A percentile compares a stretch with the other conserved stretches of the same genome.
These are phyloP conservation scores for Caenorhabditis doughertyi DNA, from an alignment of 2,888 invertebrate genomes.

Conservation along the genomic window DNA sequence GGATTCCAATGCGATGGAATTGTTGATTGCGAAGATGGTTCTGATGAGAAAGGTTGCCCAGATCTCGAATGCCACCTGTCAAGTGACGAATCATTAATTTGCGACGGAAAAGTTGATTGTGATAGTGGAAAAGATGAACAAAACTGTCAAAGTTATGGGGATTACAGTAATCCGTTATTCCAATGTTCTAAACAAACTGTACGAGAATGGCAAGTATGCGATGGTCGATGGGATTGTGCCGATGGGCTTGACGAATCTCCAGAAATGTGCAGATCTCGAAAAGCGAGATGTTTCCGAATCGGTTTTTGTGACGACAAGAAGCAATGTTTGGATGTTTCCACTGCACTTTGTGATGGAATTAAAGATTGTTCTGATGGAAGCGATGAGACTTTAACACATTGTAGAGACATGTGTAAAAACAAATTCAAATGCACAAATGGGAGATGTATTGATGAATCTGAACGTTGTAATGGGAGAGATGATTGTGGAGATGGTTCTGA, in stretches of 20 bases:
- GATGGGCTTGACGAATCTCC: constrained; percentile 83
- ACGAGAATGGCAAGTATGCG: constrained; percentile 84
- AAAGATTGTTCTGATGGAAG: constrained; percentile 86
- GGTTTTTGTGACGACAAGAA: constrained; percentile 38
- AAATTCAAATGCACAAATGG: constrained; percentile 57
- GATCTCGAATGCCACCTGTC: constrained; percentile 49
- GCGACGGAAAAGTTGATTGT: constrained; percentile 69
- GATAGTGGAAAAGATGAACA: constrained; percentile 65
- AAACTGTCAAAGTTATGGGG: constrained; percentile 29
- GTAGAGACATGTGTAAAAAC: constrained; percentile 46
- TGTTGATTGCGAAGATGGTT: constrained; percentile 70
- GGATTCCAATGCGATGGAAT: constrained; percentile 70
- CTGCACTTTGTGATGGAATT: constrained; percentile 85
- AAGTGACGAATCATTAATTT: constrained; percentile 43
- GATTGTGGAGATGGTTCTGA: constrained; percentile 86
- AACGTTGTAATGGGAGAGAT: constrained; percentile 87
- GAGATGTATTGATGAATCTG: constrained; percentile 55
- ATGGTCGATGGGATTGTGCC: constrained; percentile 86
- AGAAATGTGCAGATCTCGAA: constrained; percentile 43
- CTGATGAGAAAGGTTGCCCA: constrained; percentile 65
- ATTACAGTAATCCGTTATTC: constrained; percentile 24
- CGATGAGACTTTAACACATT: constrained; percentile 84
- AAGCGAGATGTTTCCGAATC: constrained; percentile 31
- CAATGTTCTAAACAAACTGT: constrained; percentile 35
- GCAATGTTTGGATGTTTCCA: constrained; percentile 43